phyloP scores from a whole-genome alignment of 2,797 vertebrate species.

The Spinus olivaceus region DNA sequence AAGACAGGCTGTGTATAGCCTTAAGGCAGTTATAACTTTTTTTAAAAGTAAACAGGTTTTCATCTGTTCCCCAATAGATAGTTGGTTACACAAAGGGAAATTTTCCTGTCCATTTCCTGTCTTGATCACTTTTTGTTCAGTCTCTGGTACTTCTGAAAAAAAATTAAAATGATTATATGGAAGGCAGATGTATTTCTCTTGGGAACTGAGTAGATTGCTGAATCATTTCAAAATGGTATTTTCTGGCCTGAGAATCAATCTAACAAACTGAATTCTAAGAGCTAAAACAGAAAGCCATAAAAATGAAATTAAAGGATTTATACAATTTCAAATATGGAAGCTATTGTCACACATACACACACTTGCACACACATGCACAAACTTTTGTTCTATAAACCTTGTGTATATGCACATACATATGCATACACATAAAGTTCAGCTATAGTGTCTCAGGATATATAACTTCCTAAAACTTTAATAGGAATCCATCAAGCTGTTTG shows the following conservation, averaged over 20 bases:
- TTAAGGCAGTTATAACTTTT: not conserved
- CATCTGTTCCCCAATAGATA: not conserved
- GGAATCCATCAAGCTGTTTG: not conserved
- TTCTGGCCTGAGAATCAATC: not conserved
- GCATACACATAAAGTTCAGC: not conserved
- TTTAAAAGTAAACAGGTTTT: not conserved
- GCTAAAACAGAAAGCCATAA: not conserved
- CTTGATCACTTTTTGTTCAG: not conserved
- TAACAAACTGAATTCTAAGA: not conserved
- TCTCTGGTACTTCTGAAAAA: not conserved
- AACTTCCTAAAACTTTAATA: not conserved
- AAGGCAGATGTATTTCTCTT: not conserved
- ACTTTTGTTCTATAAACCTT: not conserved
- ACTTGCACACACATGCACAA: not conserved
- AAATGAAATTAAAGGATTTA: not conserved
- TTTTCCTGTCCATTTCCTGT: not conserved
- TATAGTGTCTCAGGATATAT: not conserved
- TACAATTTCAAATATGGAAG: not conserved
- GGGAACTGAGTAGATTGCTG: not conserved
- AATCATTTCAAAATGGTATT: not conserved
- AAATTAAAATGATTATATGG: not conserved
- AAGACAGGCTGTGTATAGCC: not conserved
- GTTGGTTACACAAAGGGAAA: not conserved
- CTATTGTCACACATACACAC: not conserved
- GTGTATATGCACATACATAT: not conserved